phyloP scores from a whole-genome alignment of 2,888 invertebrate genomes.

The Machimus atricapillus region DNA sequence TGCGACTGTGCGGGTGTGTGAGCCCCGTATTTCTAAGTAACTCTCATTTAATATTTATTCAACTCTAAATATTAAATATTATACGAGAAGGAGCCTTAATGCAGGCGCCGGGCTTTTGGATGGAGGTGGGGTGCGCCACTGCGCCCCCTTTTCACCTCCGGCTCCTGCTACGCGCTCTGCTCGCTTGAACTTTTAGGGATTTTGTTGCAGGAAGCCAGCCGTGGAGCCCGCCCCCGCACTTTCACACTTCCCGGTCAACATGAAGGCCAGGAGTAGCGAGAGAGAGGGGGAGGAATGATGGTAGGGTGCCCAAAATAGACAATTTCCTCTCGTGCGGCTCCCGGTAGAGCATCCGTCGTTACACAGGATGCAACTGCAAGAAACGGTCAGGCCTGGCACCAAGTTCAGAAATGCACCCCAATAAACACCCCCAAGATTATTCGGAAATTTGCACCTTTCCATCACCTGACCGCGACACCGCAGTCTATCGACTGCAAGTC shows the following conservation, averaged over 20 bases:
- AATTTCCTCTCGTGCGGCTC: background rate
- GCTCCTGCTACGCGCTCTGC: constrained; percentile 41
- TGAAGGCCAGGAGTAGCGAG: background rate
- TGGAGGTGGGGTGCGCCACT: background rate
- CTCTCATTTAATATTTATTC: constrained; percentile 63
- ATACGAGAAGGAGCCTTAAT: constrained; percentile 56
- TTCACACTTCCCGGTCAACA: background rate
- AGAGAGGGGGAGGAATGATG: too few relatives aligned
- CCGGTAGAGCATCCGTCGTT: background rate
- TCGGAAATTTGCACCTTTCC: background rate
- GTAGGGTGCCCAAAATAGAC: background rate
- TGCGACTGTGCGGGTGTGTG: constrained; percentile 27
- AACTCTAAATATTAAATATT: constrained; percentile 64
- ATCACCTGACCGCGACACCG: background rate
- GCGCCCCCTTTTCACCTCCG: background rate
- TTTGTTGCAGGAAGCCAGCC: background rate
- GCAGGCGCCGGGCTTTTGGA: constrained; percentile 36
- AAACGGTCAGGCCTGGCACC: background rate
- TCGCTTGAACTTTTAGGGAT: constrained; percentile 18
- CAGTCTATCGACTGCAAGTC: background rate
- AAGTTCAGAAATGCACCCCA: background rate
- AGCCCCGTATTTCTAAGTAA: constrained; percentile 59
- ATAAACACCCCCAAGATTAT: background rate
- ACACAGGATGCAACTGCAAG: background rate
- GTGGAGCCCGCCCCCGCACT: background rate